phyloP scores from a whole-genome alignment of 2,797 vertebrate species.

The Bucorvus abyssinicus region DNA sequence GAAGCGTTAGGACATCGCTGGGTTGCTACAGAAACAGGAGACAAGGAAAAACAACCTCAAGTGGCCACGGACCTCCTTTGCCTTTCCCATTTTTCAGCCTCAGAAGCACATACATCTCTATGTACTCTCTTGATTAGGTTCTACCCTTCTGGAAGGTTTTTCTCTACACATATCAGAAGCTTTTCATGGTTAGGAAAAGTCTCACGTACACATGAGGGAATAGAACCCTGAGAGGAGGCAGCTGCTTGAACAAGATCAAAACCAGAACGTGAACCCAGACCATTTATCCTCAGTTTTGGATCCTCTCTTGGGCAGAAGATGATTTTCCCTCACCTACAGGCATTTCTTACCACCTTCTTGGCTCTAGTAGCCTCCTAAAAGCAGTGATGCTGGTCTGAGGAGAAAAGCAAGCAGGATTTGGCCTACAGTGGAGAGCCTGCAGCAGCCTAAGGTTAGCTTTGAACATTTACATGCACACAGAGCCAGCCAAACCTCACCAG shows the following conservation, averaged over 20 bases:
- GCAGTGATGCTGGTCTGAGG: neutral
- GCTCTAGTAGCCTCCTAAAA: neutral
- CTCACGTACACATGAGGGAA: neutral
- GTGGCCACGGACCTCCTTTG: neutral
- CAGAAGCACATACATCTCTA: neutral
- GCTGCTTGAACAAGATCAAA: neutral
- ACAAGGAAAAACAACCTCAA: neutral
- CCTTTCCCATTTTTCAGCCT: neutral
- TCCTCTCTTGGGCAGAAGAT: neutral
- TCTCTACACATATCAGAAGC: neutral
- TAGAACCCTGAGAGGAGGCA: neutral
- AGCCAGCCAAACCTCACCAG: neutral
- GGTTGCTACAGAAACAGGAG: slow-evolving; percentile 71
- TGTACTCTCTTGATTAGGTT: neutral
- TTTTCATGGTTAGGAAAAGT: neutral
- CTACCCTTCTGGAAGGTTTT: neutral
- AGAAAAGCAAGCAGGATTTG: neutral
- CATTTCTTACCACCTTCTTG: neutral
- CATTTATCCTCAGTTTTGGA: neutral
- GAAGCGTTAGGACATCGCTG: slow-evolving; percentile 58
- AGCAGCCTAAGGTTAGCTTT: neutral
- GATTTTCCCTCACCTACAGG: neutral
- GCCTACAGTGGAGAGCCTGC: neutral
- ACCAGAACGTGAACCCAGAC: neutral
- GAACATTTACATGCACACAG: neutral